Evolutionary conservation across 2,113 vertebrate species (phyloP).

Genomic region (Sphaerodactylus townsendi): DNA sequence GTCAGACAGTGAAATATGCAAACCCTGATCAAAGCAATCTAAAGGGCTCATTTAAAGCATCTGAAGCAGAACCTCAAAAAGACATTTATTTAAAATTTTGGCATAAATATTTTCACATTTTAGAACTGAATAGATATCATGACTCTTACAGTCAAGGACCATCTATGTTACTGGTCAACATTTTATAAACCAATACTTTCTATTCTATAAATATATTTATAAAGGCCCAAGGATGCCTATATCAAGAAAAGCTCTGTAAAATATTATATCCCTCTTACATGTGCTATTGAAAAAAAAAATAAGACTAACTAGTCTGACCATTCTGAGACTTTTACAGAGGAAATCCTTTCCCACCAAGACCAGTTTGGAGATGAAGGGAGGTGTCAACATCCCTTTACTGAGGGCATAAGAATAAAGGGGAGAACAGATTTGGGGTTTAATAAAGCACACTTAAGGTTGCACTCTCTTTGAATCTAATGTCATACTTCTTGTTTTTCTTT

Average conservation of each 20-base stretch:
- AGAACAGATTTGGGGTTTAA: background rate
- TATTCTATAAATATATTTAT: background rate
- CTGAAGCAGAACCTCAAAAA: background rate
- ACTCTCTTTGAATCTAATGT: too few relatives aligned
- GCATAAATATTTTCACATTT: conserved; percentile 4
- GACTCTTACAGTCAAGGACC: background rate
- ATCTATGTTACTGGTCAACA: background rate
- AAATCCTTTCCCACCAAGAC: background rate
- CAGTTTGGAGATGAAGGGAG: background rate
- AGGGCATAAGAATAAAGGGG: background rate
- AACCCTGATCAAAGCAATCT: background rate
- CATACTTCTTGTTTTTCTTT: background rate
- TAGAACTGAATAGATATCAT: background rate
- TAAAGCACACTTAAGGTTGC: background rate
- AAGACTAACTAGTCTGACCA: background rate
- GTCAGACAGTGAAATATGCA: conserved; percentile 28
- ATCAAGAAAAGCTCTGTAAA: conserved; percentile 11
- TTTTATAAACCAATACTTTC: background rate
- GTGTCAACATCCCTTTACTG: background rate
- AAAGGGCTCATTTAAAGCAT: background rate
- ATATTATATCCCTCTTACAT: background rate
- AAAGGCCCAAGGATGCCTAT: background rate
- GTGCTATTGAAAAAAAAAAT: background rate
- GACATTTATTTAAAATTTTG: background rate
- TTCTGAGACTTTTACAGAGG: too few relatives aligned